Evolutionary conservation across 1,140 invertebrate species (phyloP).

Genomic region (Capitella teleta): DNA sequence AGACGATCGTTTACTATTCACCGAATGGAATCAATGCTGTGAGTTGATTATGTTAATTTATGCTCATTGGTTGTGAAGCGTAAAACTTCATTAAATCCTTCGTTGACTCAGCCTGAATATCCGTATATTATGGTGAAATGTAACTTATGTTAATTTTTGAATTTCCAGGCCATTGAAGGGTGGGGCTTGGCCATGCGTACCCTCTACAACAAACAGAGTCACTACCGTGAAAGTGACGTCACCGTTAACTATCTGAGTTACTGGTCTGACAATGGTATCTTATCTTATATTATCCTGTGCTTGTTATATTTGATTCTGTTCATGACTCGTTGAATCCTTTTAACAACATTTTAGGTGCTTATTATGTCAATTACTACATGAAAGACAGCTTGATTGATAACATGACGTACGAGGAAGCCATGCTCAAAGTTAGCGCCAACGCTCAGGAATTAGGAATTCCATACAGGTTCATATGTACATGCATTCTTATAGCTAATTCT

Average conservation of each 20-base stretch:
- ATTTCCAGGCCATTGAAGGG: constrained; percentile 16
- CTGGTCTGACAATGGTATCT: constrained; percentile 24
- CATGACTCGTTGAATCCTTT: background rate
- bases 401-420: constrained; percentile 12
- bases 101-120: too few relatives aligned
- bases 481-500: too few relatives aligned
- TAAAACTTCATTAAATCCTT: background rate
- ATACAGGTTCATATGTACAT: too few relatives aligned
- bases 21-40: too few relatives aligned
- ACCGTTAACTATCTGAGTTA: constrained; percentile 22
- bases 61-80: background rate
- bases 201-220: constrained; percentile 14
- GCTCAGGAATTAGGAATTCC: constrained; percentile 12
- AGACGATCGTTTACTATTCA: constrained; percentile 18
- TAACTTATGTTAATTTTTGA: too few relatives aligned
- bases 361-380: constrained; percentile 15
- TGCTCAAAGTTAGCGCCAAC: constrained; percentile 14
- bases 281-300: too few relatives aligned
- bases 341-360: too few relatives aligned
- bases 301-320: background rate
- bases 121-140: too few relatives aligned
- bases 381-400: constrained; percentile 2
- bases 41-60: background rate
- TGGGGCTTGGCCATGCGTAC: constrained; percentile 19
- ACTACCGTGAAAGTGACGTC: constrained; percentile 13